A percentile compares a stretch with the other conserved stretches of the same genome.
Evolutionary conservation across 1,140 invertebrate species (phyloP).

Genomic region (Drosophila pectinifera): DNA sequence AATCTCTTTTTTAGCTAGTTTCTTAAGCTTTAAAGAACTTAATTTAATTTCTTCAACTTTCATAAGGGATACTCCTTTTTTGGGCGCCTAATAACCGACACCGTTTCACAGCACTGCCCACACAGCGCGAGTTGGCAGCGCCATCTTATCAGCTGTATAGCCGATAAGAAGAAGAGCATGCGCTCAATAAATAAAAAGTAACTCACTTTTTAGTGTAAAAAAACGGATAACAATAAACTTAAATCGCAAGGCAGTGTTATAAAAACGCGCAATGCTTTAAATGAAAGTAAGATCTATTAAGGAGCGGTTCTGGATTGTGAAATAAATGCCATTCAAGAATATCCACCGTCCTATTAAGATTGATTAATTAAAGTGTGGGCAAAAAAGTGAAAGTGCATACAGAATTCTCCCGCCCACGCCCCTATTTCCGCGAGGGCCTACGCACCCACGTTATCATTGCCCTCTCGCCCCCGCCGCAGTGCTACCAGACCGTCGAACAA

Average conservation of each 20-base stretch:
- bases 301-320: not conserved
- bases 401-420: slow-evolving; percentile 24
- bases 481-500: slow-evolving; percentile 4
- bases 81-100: not conserved
- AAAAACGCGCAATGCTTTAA: not conserved
- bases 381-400: slow-evolving; percentile 68
- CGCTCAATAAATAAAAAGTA: slow-evolving; percentile 36
- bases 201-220: slow-evolving; percentile 14
- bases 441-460: slow-evolving; percentile 6
- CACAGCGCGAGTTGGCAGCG: not conserved
- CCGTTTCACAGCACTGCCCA: slow-evolving; percentile 19
- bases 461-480: not conserved
- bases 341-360: slow-evolving; percentile 21
- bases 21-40: not conserved
- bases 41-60: too few species aligned
- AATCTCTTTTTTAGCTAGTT: too few species aligned
- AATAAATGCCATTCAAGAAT: not conserved
- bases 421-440: not conserved
- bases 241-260: not conserved
- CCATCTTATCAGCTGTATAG: slow-evolving; percentile 30
- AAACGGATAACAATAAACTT: slow-evolving; percentile 1
- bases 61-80: not conserved
- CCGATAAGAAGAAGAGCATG: slow-evolving; percentile 34
- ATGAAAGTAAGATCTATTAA: not conserved
- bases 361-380: slow-evolving; percentile 59